These are phyloP conservation scores for Caenorhabditis drosophilae DNA, from an alignment of 2,888 invertebrate genomes.

Conservation along the genomic window DNA sequence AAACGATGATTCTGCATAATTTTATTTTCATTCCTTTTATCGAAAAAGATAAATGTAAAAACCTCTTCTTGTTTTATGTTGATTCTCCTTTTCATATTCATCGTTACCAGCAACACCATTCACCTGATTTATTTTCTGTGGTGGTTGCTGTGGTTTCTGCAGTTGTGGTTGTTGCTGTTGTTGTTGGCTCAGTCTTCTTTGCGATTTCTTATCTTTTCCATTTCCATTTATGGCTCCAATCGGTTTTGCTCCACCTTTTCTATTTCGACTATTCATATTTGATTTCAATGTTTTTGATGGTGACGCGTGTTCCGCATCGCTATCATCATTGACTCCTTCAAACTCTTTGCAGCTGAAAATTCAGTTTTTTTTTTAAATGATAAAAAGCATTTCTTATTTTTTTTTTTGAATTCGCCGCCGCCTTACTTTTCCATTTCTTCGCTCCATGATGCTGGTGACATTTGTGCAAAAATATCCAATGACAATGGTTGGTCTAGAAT, in stretches of 20 bases:
- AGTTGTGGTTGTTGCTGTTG: neutral
- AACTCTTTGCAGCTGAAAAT: neutral
- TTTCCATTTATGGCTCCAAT: neutral
- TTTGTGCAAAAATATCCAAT: constrained; percentile 16
- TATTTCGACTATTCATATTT: neutral
- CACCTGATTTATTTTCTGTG: neutral
- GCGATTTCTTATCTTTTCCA: neutral
- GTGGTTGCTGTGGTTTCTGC: constrained; percentile 1
- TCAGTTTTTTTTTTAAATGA: neutral
- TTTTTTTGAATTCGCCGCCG: neutral
- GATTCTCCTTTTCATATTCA: neutral
- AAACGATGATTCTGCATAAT: neutral
- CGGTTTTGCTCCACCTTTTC: neutral
- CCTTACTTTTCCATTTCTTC: constrained; percentile 48
- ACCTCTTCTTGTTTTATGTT: neutral
- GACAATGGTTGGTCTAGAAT: constrained; percentile 13
- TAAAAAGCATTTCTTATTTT: neutral
- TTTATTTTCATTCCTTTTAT: too few relatives aligned
- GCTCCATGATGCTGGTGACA: constrained; percentile 41
- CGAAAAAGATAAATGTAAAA: too few relatives aligned
- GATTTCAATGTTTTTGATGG: constrained; percentile 1
- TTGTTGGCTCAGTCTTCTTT: neutral
- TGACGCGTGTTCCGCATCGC: constrained; percentile 24
- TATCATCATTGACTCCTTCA: constrained; percentile 6
- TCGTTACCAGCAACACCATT: neutral